A percentile compares a stretch with the other conserved stretches of the same genome.
Evolutionary conservation across 2,888 invertebrate species (phyloP).

Genomic region (Papilio demoleus): DNA sequence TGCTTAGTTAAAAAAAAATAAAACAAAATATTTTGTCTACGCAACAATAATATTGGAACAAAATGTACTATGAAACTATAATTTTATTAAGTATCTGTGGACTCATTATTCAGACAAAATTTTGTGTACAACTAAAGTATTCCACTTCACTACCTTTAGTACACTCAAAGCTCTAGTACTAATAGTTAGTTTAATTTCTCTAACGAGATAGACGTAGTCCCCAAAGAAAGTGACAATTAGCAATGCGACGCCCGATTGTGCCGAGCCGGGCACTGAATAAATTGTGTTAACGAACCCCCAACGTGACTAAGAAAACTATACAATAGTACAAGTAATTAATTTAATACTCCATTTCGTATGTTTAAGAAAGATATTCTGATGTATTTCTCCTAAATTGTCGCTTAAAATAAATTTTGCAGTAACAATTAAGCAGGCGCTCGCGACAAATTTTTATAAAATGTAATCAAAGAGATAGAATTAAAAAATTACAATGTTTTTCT

Average conservation of each 20-base stretch:
- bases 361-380: not conserved
- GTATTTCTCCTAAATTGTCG: not conserved
- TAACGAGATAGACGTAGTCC: constrained; percentile 59
- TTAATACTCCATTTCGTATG: constrained; percentile 47
- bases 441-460: too few species aligned
- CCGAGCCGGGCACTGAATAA: constrained; percentile 61
- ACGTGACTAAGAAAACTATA: constrained; percentile 42
- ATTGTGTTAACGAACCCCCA: constrained; percentile 64
- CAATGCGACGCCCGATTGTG: constrained; percentile 66
- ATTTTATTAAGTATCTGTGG: too few species aligned
- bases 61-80: too few species aligned
- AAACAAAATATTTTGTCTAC: too few species aligned
- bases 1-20: not conserved
- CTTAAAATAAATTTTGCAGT: too few species aligned
- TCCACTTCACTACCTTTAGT: constrained; percentile 31
- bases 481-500: too few species aligned
- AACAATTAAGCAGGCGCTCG: too few species aligned
- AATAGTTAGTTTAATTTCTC: constrained; percentile 53
- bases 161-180: constrained; percentile 47
- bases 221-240: constrained; percentile 72
- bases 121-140: not conserved
- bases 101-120: too few species aligned
- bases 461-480: too few species aligned
- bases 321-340: constrained; percentile 31
- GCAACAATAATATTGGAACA: too few species aligned